Conservation (phyloP, 2,113 vertebrate genomes). For the Hipposideros armiger region DNA sequence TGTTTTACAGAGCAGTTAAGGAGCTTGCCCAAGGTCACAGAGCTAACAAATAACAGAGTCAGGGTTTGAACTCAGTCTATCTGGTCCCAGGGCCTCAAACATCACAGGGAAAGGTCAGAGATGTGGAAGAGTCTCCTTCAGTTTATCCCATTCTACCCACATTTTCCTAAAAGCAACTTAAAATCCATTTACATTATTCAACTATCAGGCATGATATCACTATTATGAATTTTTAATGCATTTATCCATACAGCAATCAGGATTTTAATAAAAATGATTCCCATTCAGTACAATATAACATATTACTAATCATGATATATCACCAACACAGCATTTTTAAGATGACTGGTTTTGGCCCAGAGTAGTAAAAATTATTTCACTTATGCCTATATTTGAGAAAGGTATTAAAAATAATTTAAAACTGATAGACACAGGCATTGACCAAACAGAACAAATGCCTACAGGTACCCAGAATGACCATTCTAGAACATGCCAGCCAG, state of each 20-base stretch:
- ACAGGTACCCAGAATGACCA: background rate
- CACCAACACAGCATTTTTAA: background rate
- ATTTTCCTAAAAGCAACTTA: background rate
- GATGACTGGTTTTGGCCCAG: background rate
- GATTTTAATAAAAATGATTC: conserved; percentile 40
- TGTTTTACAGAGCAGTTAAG: background rate
- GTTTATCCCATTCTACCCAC: background rate
- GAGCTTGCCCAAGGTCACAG: background rate
- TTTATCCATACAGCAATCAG: background rate
- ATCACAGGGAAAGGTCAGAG: background rate
- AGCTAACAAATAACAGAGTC: background rate
- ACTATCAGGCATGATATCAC: background rate
- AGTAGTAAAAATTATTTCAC: conserved; percentile 23
- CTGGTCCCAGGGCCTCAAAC: background rate
- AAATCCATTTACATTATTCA: background rate
- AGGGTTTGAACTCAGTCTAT: background rate
- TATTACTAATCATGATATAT: conserved; percentile 14
- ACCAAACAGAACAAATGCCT: background rate
- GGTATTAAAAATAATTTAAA: conserved; percentile 4
- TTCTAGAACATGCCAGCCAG: background rate
- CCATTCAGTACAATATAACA: background rate
- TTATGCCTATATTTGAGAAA: background rate
- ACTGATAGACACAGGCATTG: background rate
- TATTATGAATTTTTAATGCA: background rate
- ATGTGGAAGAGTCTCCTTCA: background rate